A percentile compares a stretch with the other conserved stretches of the same genome.
Evolutionary conservation across 2,888 invertebrate genomes (phyloP).

Genomic region (Habroteleia sp.): DNA sequence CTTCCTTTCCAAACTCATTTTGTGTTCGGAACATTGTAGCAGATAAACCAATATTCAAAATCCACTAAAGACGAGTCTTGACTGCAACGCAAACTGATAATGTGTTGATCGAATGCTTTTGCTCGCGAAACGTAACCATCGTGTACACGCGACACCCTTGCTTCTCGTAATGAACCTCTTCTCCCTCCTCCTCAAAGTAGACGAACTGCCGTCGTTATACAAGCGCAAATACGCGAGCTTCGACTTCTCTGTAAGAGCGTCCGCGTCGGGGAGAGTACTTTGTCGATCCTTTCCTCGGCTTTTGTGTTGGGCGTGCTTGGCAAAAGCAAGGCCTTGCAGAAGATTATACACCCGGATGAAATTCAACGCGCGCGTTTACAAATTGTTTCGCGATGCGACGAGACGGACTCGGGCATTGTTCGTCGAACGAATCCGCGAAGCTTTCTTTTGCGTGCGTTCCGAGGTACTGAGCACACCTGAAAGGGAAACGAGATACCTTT

Average conservation of each 20-base stretch:
- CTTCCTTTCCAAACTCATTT: too few species aligned
- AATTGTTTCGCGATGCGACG: conserved; percentile 37
- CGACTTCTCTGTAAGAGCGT: not conserved
- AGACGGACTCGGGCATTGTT: conserved; percentile 30
- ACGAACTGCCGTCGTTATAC: not conserved
- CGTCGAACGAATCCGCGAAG: conserved; percentile 17
- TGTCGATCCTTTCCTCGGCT: conserved; percentile 26
- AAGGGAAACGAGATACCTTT: conserved; percentile 35
- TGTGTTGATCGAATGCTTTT: too few species aligned
- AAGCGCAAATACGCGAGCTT: conserved; percentile 1
- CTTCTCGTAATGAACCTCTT: too few species aligned
- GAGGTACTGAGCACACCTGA: conserved; percentile 1
- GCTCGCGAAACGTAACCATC: too few species aligned
- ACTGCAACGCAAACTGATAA: too few species aligned
- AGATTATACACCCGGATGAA: conserved; percentile 42
- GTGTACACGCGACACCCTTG: too few species aligned
- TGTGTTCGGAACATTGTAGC: too few species aligned
- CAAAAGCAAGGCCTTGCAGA: conserved; percentile 9
- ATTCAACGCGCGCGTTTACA: conserved; percentile 43
- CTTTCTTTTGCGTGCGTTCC: conserved; percentile 27
- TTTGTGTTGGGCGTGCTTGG: conserved; percentile 20
- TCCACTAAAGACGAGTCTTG: too few species aligned
- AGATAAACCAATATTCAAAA: too few species aligned
- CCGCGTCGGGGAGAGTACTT: not conserved
- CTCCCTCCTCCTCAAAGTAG: not conserved